A percentile compares a stretch with the other conserved stretches of the same genome.
Conservation (phyloP, 2,797 vertebrate genomes). For the Melanotaenia nigrans region DNA sequence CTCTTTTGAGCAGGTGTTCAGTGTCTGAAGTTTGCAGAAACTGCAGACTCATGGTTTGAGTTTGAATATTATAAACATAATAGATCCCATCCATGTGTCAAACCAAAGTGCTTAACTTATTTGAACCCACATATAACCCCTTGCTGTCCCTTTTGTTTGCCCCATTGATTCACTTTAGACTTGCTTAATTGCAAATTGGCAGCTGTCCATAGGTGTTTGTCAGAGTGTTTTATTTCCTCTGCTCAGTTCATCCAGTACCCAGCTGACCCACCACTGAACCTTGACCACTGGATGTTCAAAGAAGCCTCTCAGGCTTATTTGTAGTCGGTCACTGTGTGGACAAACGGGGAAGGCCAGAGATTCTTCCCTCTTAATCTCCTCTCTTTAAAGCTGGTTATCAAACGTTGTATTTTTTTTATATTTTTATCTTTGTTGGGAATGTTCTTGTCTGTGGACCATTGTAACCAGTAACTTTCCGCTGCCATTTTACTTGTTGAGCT, state of each 20-base stretch:
- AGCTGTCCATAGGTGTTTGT: conserved; percentile 62
- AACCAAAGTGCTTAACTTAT: conserved; percentile 37
- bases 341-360: conserved; percentile 28
- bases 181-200: conserved; percentile 66
- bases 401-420: not conserved
- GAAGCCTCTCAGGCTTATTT: conserved; percentile 40
- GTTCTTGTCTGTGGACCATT: not conserved
- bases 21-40: not conserved
- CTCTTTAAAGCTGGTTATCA: conserved; percentile 7
- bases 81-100: conserved; percentile 21
- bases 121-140: conserved; percentile 13
- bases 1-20: not conserved
- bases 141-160: conserved; percentile 70
- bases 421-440: not conserved
- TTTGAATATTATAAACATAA: not conserved
- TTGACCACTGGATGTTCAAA: conserved; percentile 61
- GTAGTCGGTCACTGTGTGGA: conserved; percentile 30
- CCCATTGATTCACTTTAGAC: conserved; percentile 54
- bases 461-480: not conserved
- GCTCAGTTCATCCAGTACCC: conserved; percentile 6
- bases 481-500: not conserved
- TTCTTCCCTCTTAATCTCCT: conserved; percentile 22
- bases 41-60: not conserved
- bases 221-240: conserved; percentile 42
- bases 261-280: conserved; percentile 63